Evolutionary conservation across 2,113 vertebrate species (phyloP).

Genomic region (Procapra przewalskii): DNA sequence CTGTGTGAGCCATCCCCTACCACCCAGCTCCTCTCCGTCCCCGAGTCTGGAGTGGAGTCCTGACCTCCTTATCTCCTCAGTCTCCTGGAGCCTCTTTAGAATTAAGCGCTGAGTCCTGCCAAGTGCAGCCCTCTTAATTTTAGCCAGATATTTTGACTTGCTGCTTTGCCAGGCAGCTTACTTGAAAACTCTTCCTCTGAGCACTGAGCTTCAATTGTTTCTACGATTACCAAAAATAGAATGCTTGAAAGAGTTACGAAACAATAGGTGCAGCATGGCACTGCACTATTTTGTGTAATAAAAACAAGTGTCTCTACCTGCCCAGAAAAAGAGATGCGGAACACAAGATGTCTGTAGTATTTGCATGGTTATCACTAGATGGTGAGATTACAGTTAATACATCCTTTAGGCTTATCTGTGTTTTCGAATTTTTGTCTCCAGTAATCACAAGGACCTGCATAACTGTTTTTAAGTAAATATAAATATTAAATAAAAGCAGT

Average conservation of each 20-base stretch:
- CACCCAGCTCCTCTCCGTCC: not conserved
- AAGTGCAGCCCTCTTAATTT: not conserved
- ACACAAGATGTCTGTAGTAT: not conserved
- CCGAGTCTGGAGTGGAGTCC: not conserved
- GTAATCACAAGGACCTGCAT: not conserved
- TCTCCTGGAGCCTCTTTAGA: not conserved
- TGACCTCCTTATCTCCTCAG: not conserved
- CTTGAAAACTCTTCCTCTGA: not conserved
- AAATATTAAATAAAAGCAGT: not conserved
- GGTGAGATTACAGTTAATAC: not conserved
- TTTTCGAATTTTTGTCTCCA: not conserved
- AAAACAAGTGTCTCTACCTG: not conserved
- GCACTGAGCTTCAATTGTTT: not conserved
- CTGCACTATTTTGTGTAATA: not conserved
- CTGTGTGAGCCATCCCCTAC: not conserved
- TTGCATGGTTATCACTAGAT: not conserved
- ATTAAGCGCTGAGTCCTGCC: not conserved
- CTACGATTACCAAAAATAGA: slow-evolving; percentile 18
- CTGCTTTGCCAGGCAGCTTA: not conserved
- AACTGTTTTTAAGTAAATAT: not conserved
- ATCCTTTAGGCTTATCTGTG: not conserved
- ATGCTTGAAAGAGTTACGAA: not conserved
- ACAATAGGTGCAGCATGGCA: not conserved
- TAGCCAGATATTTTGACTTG: not conserved
- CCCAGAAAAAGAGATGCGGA: not conserved